Evolutionary conservation across 2,113 vertebrate genomes (phyloP).

Genomic region (Dunckerocampus dactyliophorus): DNA sequence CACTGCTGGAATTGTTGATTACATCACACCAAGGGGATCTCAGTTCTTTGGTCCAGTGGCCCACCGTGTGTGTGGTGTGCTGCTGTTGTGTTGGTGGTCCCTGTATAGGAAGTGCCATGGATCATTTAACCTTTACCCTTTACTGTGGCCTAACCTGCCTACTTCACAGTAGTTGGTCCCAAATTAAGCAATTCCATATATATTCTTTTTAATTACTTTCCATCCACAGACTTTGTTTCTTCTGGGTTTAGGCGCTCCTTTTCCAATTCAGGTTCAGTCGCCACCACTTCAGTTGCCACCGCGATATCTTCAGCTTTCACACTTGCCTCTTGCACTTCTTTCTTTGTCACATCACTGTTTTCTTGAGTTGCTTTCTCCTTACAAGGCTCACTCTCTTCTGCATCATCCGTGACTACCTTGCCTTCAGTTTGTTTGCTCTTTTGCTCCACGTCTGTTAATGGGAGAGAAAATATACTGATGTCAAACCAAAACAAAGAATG

Average conservation of each 20-base stretch:
- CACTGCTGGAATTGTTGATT: slow-evolving; percentile 69
- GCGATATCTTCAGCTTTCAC: slow-evolving; percentile 37
- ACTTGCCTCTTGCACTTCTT: slow-evolving; percentile 25
- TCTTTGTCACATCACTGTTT: neutral
- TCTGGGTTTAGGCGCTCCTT: slow-evolving; percentile 43
- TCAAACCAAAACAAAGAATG: neutral
- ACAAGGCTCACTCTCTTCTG: slow-evolving; percentile 19
- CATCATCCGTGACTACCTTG: slow-evolving; percentile 6
- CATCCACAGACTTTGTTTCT: slow-evolving; percentile 20
- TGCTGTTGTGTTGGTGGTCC: slow-evolving; percentile 64
- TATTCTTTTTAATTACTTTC: slow-evolving; percentile 38
- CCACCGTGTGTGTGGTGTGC: slow-evolving; percentile 61
- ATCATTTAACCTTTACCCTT: slow-evolving; percentile 33
- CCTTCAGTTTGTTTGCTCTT: slow-evolving; percentile 16
- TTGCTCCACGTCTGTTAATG: slow-evolving; percentile 20
- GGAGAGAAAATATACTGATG: neutral
- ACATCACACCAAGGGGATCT: slow-evolving; percentile 62
- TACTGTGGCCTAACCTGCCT: slow-evolving; percentile 58
- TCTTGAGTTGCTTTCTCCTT: slow-evolving; percentile 17
- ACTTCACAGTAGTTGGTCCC: slow-evolving; percentile 72
- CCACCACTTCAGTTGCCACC: slow-evolving; percentile 8
- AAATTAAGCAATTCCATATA: slow-evolving; percentile 25
- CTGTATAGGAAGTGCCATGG: slow-evolving; percentile 61
- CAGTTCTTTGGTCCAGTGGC: slow-evolving; percentile 70
- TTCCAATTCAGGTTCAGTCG: slow-evolving; percentile 13